These are phyloP conservation scores for Syncerus caffer DNA, from an alignment of 2,797 vertebrate species.

Conservation along the genomic window DNA sequence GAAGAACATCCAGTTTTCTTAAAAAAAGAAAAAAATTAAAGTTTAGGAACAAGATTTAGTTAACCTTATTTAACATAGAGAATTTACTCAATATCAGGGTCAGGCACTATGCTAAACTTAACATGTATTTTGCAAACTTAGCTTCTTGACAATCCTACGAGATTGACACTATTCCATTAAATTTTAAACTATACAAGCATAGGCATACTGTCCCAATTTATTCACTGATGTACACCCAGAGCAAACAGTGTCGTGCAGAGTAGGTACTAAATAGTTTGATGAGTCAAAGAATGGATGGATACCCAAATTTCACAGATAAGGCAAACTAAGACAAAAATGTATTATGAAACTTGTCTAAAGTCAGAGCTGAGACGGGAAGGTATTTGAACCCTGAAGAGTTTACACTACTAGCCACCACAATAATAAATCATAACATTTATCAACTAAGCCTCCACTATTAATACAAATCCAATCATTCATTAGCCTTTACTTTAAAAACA, in stretches of 20 bases:
- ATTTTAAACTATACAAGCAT: not conserved
- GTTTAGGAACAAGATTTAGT: not conserved
- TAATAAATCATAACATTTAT: not conserved
- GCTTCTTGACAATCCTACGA: not conserved
- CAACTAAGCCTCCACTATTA: not conserved
- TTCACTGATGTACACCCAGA: not conserved
- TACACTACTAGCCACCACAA: not conserved
- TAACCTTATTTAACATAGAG: slow-evolving; percentile 7
- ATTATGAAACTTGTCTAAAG: not conserved
- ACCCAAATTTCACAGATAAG: not conserved
- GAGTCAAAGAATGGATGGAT: not conserved
- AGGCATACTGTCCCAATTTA: not conserved
- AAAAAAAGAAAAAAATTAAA: not conserved
- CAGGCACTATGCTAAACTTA: not conserved
- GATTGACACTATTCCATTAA: not conserved
- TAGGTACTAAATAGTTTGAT: not conserved
- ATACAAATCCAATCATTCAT: not conserved
- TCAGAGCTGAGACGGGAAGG: not conserved
- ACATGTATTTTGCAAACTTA: not conserved
- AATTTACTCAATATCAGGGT: not conserved
- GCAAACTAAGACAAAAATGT: not conserved
- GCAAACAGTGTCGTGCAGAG: not conserved
- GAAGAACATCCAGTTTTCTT: not conserved
- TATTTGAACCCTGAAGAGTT: not conserved
- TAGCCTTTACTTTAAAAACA: not conserved